These are phyloP conservation scores for Macrosteles quadrilineatus DNA, from an alignment of 1,140 invertebrate genomes.

Conservation along the genomic window DNA sequence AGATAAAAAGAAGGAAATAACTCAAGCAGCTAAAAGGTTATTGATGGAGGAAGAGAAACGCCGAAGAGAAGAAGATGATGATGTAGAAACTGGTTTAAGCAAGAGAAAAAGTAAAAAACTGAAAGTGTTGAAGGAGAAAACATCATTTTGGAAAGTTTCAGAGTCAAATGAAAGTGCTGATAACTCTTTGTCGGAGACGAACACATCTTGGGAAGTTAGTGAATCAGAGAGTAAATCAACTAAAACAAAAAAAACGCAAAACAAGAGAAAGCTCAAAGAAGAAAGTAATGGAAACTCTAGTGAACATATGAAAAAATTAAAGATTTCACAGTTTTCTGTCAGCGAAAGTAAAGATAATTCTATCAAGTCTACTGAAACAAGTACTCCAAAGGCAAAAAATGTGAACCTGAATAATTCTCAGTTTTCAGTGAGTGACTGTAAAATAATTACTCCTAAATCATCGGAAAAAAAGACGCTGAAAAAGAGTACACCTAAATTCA, in stretches of 20 bases:
- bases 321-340: too few relatives aligned
- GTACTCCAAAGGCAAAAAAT: neutral
- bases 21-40: conserved; percentile 26
- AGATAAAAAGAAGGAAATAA: conserved; percentile 32
- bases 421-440: conserved; percentile 10
- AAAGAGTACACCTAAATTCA: too few relatives aligned
- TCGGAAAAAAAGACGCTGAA: too few relatives aligned
- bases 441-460: neutral
- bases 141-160: conserved; percentile 1
- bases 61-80: conserved; percentile 9
- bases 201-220: conserved; percentile 12
- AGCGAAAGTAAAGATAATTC: too few relatives aligned
- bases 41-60: conserved; percentile 16
- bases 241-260: neutral
- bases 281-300: neutral
- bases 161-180: neutral
- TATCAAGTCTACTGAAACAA: too few relatives aligned
- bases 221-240: conserved; percentile 8
- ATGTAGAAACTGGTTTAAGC: neutral
- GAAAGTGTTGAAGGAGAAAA: conserved; percentile 6
- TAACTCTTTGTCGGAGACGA: neutral
- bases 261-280: conserved; percentile 9
- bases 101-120: conserved; percentile 6
- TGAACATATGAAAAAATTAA: neutral
- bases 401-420: neutral